These are phyloP conservation scores for Salticus scenicus DNA, from an alignment of 2,888 invertebrate genomes.

Conservation along the genomic window DNA sequence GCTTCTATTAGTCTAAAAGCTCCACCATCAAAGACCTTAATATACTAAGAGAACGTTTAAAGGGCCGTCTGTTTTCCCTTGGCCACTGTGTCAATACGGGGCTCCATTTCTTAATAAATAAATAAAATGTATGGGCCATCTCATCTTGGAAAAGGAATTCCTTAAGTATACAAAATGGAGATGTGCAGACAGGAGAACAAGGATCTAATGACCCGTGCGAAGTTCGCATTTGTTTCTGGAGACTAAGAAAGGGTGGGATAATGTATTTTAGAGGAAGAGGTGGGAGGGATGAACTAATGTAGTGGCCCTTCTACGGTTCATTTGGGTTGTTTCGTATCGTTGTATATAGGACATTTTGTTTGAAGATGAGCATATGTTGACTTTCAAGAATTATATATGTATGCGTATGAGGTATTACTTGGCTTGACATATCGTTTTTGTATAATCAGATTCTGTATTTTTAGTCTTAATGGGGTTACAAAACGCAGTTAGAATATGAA, in stretches of 20 bases:
- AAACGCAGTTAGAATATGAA: too few relatives aligned
- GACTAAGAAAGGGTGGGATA: not conserved
- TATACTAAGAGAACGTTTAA: slow-evolving; percentile 32
- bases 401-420: not conserved
- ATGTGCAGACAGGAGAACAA: slow-evolving; percentile 51
- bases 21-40: slow-evolving; percentile 48
- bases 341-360: not conserved
- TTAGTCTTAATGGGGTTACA: too few relatives aligned
- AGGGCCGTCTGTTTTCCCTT: slow-evolving; percentile 43
- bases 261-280: not conserved
- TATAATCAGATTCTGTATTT: too few relatives aligned
- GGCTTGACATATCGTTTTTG: too few relatives aligned
- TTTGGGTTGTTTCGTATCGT: not conserved
- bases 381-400: not conserved
- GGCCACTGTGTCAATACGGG: slow-evolving; percentile 53
- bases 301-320: slow-evolving; percentile 1
- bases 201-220: slow-evolving; percentile 54
- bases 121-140: slow-evolving; percentile 43
- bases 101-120: slow-evolving; percentile 66
- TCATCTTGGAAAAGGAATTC: slow-evolving; percentile 30
- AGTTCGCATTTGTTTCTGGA: slow-evolving; percentile 7
- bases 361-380: not conserved
- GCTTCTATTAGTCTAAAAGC: slow-evolving; percentile 68
- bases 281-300: not conserved
- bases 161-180: slow-evolving; percentile 55